Base-by-base conservation (phyloP, 2,113 vertebrate species). In the Muntiacus reevesi region DNA sequence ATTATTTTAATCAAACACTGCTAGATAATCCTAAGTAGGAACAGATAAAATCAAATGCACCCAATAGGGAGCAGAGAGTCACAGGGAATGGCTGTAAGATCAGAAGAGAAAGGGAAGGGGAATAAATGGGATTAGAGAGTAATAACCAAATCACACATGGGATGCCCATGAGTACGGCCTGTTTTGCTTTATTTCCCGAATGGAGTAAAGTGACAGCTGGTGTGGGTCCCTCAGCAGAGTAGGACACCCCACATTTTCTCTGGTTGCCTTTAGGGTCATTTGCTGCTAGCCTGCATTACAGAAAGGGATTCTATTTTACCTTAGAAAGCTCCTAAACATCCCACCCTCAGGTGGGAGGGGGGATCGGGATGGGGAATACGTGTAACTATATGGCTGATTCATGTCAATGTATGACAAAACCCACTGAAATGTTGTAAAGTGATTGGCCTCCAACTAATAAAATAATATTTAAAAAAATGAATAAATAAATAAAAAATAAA, bases 71-170 rank as follows among this genome's bases (percentile, higher is more conserved):
- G 21, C 28, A 25, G 10, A 52, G 55, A 62, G 43, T 17, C 43
- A 2, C 2, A 8, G 16, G 25, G 17, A 9, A 1, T 74, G 82
- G 47, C 33, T 33, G 2, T 7, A 40, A 74, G 81, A 50, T 2
- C 19, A 71, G 59, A n/a, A 21, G 81, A 7, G 10, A 33, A 33
- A 57, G 16, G 1, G 14, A 62, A 27, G 21, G 15, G 19, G 30
- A 40, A 14, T 1, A 10, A 15, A 2, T 7, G n/a, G 5, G 30
- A 9, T 3, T 28, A 30, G 36, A 13, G 36, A 25, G 12, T 9
- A 7, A 25, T 52, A 23, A 6, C 4, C 52, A 0, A 0, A 1
- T 5, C 28, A n/a, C 3, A 5, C 15, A 23, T 0, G 3, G 36
- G 85, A 28, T 45, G 47, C 11, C 33, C 7, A 3, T 0, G 0